Evolutionary conservation across 1,140 invertebrate genomes (phyloP).

Genomic region (Drosophila arawakana): DNA sequence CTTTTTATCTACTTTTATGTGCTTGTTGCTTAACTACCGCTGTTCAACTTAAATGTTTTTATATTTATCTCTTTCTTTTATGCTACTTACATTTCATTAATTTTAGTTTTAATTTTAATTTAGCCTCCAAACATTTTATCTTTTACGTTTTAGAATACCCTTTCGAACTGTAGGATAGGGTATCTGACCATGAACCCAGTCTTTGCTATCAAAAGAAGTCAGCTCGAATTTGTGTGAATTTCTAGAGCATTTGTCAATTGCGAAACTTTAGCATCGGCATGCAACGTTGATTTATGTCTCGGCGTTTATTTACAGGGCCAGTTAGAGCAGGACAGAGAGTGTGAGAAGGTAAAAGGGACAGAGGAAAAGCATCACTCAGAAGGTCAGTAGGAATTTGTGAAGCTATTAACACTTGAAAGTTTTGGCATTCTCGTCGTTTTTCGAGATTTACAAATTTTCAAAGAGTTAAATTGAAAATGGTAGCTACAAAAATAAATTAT

Average conservation of each 20-base stretch:
- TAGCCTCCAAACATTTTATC: too few species aligned
- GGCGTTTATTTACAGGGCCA: slow-evolving; percentile 22
- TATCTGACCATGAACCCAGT: slow-evolving; percentile 10
- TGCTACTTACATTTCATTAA: too few species aligned
- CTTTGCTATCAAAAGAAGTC: slow-evolving; percentile 33
- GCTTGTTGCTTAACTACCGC: too few species aligned
- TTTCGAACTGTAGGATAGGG: background rate
- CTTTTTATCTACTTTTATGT: too few species aligned
- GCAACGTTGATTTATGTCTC: slow-evolving; percentile 48
- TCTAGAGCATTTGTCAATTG: slow-evolving; percentile 38
- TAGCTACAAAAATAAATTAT: slow-evolving; percentile 21
- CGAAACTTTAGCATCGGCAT: slow-evolving; percentile 1
- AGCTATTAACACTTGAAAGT: slow-evolving; percentile 39
- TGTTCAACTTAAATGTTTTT: too few species aligned
- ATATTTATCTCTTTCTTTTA: too few species aligned
- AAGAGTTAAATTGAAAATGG: slow-evolving; percentile 46
- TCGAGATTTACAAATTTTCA: slow-evolving; percentile 56
- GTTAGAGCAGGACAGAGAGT: background rate
- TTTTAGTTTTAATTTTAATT: too few species aligned
- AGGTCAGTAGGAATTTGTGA: slow-evolving; percentile 11
- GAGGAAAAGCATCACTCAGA: background rate
- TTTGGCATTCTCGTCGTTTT: slow-evolving; percentile 8
- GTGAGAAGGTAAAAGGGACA: background rate
- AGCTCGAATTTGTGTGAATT: slow-evolving; percentile 19
- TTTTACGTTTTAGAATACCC: background rate